Percentiles rank a stretch among this genome's conserved stretches.
Conservation (phyloP, 2,113 vertebrate species). For the Semicossyphus pulcher region DNA sequence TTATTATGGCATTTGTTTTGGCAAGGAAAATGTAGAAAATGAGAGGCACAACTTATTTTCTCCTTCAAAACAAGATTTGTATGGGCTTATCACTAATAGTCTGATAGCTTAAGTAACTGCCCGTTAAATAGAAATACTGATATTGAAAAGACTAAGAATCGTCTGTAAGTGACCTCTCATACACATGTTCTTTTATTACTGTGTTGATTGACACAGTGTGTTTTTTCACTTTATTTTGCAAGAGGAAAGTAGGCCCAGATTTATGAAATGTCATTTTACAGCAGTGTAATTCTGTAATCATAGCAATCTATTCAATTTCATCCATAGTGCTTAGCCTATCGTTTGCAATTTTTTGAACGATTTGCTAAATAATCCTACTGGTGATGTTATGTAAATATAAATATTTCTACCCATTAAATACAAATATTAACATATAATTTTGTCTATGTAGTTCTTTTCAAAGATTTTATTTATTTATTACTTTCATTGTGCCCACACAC, state of each 20-base stretch:
- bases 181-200: too few relatives aligned
- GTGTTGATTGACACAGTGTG: too few relatives aligned
- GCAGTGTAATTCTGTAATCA: neutral
- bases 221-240: too few relatives aligned
- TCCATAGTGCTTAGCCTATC: neutral
- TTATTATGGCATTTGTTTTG: neutral
- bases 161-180: neutral
- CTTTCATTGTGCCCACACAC: neutral
- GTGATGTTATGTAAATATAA: slow-evolving; percentile 34
- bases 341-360: neutral
- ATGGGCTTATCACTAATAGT: neutral
- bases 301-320: neutral
- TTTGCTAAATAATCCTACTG: neutral
- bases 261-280: neutral
- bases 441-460: slow-evolving; percentile 1
- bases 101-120: neutral
- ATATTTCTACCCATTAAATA: slow-evolving; percentile 38
- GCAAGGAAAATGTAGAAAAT: neutral
- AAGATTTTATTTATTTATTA: neutral
- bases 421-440: slow-evolving; percentile 27
- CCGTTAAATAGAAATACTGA: neutral
- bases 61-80: neutral
- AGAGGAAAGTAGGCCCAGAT: neutral
- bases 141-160: neutral
- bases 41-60: neutral